Base-by-base conservation (phyloP, 2,797 vertebrate species). In the Chrysocyon brachyurus region DNA sequence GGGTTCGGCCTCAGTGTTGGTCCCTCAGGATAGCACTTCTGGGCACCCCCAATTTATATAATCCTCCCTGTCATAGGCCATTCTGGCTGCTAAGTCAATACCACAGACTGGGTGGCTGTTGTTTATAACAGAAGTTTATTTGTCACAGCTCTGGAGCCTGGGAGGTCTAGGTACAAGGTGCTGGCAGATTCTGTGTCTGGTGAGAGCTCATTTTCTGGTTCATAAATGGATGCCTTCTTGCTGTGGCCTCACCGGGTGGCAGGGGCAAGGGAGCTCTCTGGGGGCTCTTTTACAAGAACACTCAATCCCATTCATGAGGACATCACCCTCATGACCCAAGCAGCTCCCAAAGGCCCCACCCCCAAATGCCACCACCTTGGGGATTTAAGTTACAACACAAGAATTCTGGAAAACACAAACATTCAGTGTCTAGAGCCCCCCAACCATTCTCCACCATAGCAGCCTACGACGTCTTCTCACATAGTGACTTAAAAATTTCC, bases 361-460 rank as follows among this genome's bases (percentile, higher is more conserved):
- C n/a, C 64, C 59, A 2, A 49, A 59, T 8, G 59, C 59, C 22
- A 49, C 49, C 49, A 46, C 52, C 31, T 0, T 46, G 77, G n/a
- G 56, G 21, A 19, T 56, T 64, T 64, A 46, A 28, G 46, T 49
- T 28, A 56, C 49, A 33, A 64, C 26, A 46, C 26, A 12, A 8
- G 46, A 75, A 33, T 46, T 56, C 7, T 17, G 33, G 52, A n/a
- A 31, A 59, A 49, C 36, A 57, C 11, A 66, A 6, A 46, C 54
- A n/a, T 52, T 90, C 93, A 40, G 19, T 9, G 61, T 78, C 31
- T 22, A n/a, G 73, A 70, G 19, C 3, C 54, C 40, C 5, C 22
- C 15, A 57, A 7, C 3, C 12, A 5, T 33, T 33, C 40, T 86
- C 16, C 0, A 22, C n/a, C 7, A 1, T 2, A 24, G 24, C 33